Base-by-base conservation (phyloP, 2,797 vertebrate species). In the Rhinella marina region DNA sequence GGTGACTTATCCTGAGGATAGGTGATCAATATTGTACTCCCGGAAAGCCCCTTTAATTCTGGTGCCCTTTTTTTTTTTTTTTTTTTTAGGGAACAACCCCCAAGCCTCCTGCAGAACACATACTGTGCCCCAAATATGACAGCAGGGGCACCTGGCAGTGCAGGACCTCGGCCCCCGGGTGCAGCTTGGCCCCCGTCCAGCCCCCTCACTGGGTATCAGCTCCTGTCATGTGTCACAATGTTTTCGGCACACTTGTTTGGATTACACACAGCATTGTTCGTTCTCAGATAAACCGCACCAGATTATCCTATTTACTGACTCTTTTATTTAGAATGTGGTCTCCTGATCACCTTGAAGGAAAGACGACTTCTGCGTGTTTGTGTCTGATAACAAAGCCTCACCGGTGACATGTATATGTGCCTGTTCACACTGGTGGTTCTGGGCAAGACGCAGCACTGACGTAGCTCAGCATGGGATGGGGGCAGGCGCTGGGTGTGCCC, bases 291-390 rank as follows among this genome's bases (percentile, higher is more conserved):
- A 64, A 64, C 14, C 21, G 27, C 21, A 82, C 32, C 23, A 68
- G 62, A 82, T 82, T 82, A 82, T 27, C 10, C 3, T 82, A 82
- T 82, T 68, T 68, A 68, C 61, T 27, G 19, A 62, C 19, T 66
- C 52, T 12, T 57, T 19, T 68, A 66, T 68, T 82, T 82, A 62
- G 10, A n/a, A 68, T 66, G 61, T 52, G 19, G 59, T 82, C 61
- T 82, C 59, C 59, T 52, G 59, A 54, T 82, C 81, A 82, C 81
- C 81, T 82, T 82, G 81, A 82, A 79, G 56, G 21, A 54, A 57
- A 11, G 29, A 79, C 56, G 3, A 50, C 16, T 68, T 82, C 12
- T 21, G 41, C 59, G 54, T 68, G n/a, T 54, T 66, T 82, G 62
- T 68, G 5, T 16, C 32, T 10, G 41, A 82, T 62, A 68, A 68